Evolutionary conservation across 2,113 vertebrate species (phyloP), one percentile per base, ranked within the genome.

Genomic region (Epinephelus fuscoguttatus): DNA sequence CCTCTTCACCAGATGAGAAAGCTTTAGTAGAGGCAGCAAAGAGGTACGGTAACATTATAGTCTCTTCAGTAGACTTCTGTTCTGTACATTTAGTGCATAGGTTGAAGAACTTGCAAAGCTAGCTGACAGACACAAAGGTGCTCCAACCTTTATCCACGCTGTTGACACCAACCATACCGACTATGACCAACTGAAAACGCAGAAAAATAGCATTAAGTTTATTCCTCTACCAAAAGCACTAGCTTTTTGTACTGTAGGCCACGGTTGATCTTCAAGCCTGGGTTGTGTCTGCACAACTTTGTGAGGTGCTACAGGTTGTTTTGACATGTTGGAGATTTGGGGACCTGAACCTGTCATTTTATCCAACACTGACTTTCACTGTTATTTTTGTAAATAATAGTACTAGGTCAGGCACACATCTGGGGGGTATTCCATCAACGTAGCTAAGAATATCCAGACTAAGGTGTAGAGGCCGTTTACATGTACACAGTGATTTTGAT

Each of bases 1-100:
- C 98, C 63, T 97, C 98, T 4, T 99, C 98, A 0, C 98, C 98
- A 1, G 98, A 99, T 81, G 98, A 99, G 94, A 99, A 99, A 78
- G 97, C 98, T 76, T 95, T 99, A 18, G 97, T 99, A 40, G 98
- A 99, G 94, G 98, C 98, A 84, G 95, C 97, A 5, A 97, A 97
- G 91, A 97, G 98, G 98, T 99, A 83, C 52, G 12, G 33, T 75
- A 10, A 23, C 27, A 59, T 10, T 5, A 37, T 6, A 37, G 33
- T 7, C 33, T 37, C 33, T 37, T 37, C 33, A 25, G 17, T 6
- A 14, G 42, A 17, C 18, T 55, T 4, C 11, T 60, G 14, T 40
- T 40, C 17, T 68, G 21, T 50, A 30, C 4, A 0, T 27, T 33
- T 47, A 14, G 0, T n/a, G 11, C 40, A 63, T 8, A 13, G 12